phyloP scores from a whole-genome alignment of 2,797 vertebrate genomes.

The Stomatorhinus walkeri region DNA sequence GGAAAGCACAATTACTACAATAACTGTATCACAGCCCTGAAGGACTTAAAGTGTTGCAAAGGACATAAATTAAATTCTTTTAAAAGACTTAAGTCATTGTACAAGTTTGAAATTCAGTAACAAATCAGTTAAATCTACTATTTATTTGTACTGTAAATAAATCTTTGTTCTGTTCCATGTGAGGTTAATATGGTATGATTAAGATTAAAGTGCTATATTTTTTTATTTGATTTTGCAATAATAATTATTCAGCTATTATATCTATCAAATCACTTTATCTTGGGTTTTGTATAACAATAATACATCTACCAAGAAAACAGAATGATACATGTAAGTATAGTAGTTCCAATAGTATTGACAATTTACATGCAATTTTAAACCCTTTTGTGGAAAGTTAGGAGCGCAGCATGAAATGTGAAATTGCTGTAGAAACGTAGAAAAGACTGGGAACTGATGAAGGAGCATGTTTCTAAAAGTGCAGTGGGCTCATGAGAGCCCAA shows the following conservation, averaged over 20 bases:
- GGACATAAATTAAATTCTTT: background rate
- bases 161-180: background rate
- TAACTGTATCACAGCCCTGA: background rate
- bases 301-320: background rate
- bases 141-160: background rate
- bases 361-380: background rate
- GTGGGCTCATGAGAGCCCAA: background rate
- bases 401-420: background rate
- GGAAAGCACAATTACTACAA: background rate
- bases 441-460: background rate
- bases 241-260: background rate
- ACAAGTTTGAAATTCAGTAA: background rate
- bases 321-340: background rate
- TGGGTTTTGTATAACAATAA: background rate
- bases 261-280: background rate
- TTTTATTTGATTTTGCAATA: background rate
- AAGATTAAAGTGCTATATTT: background rate
- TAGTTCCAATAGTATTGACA: background rate
- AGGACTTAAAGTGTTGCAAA: background rate
- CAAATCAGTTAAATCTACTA: background rate
- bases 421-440: background rate
- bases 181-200: background rate
- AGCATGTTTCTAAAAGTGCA: background rate
- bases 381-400: background rate
- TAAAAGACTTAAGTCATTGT: background rate